These are phyloP conservation scores for Catocala nupta DNA, from an alignment of 2,888 invertebrate genomes.

Conservation along the genomic window DNA sequence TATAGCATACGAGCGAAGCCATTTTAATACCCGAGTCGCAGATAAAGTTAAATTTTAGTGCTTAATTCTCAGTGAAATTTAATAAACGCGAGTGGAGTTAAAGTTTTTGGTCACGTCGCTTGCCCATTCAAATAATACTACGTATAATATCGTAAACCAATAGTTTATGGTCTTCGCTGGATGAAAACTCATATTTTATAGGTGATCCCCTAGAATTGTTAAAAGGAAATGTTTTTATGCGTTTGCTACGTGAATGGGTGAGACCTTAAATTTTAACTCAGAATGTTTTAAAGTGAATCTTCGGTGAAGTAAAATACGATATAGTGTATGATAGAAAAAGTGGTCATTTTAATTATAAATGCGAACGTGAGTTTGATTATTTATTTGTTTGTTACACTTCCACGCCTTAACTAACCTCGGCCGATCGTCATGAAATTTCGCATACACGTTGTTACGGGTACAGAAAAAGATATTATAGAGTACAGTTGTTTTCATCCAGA, in stretches of 20 bases:
- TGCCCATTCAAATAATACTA: conserved; percentile 67
- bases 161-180: conserved; percentile 71
- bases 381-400: too few relatives aligned
- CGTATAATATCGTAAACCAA: conserved; percentile 60
- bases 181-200: conserved; percentile 76
- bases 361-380: too few relatives aligned
- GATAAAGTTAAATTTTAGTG: conserved; percentile 34
- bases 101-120: conserved; percentile 64
- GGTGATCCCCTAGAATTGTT: conserved; percentile 68
- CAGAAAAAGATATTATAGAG: too few relatives aligned
- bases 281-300: conserved; percentile 5
- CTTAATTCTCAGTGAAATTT: conserved; percentile 44
- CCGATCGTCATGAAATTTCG: too few relatives aligned
- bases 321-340: too few relatives aligned
- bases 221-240: conserved; percentile 65
- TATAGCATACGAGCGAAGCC: conserved; percentile 3
- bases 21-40: conserved; percentile 15
- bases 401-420: too few relatives aligned
- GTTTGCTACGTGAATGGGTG: conserved; percentile 55
- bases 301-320: too few relatives aligned
- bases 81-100: conserved; percentile 45
- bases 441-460: too few relatives aligned
- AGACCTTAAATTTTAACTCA: conserved; percentile 40
- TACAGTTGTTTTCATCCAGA: too few relatives aligned
- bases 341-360: too few relatives aligned